Conservation (phyloP, 2,113 vertebrate species). For the Chrysochloris asiatica region DNA sequence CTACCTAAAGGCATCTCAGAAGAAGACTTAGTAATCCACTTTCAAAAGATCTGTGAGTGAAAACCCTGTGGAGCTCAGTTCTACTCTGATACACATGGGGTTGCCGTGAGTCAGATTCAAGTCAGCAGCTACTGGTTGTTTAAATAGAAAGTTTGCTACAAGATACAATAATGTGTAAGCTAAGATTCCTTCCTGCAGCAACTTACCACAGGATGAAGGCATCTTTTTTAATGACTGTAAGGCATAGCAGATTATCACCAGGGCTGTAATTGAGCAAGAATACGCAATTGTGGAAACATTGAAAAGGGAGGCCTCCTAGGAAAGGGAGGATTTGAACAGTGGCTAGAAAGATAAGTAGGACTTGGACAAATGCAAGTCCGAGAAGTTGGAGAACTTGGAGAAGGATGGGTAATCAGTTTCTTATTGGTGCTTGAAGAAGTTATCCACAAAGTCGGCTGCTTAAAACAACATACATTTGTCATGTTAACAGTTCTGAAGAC, state of each 20-base stretch:
- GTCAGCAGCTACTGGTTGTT: not conserved
- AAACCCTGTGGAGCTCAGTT: not conserved
- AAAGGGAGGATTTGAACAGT: no score
- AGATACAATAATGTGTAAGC: no score
- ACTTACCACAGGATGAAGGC: not conserved
- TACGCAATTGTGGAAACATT: not conserved
- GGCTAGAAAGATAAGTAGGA: not conserved
- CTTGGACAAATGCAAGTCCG: not conserved
- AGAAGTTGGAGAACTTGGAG: rapidly evolving
- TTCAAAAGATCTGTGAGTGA: not conserved
- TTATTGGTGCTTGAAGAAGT: not conserved
- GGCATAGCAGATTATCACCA: not conserved
- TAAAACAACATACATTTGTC: no score
- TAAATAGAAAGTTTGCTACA: not conserved
- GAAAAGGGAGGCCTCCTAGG: not conserved
- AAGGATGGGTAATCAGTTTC: not conserved
- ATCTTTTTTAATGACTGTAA: not conserved
- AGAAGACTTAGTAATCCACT: not conserved
- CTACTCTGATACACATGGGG: not conserved
- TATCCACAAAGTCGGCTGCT: no score
- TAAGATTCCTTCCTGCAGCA: not conserved
- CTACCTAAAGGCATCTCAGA: no score
- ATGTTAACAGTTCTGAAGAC: not conserved
- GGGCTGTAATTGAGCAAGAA: not conserved
- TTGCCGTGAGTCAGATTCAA: not conserved